phyloP scores from a whole-genome alignment of 1,140 invertebrate species.

The Papilio glaucus region DNA sequence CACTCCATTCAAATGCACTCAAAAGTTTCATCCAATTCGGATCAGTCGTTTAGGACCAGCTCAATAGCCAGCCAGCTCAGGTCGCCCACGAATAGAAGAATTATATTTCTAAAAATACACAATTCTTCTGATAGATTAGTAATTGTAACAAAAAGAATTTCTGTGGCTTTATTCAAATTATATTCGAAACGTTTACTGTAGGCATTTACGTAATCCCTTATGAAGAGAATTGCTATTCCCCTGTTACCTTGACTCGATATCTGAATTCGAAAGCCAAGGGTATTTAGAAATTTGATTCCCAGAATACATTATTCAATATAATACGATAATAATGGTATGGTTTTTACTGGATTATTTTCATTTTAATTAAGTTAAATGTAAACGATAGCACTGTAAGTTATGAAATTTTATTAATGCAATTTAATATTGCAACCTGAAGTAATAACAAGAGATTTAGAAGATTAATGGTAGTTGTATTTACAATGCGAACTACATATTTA shows the following conservation, averaged over 20 bases:
- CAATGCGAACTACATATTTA: too few species aligned
- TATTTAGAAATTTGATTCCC: slow-evolving; percentile 22
- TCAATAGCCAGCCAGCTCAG: too few species aligned
- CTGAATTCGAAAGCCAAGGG: slow-evolving; percentile 5
- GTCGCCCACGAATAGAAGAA: too few species aligned
- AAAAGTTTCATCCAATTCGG: too few species aligned
- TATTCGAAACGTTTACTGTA: not conserved
- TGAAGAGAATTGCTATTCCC: slow-evolving; percentile 23
- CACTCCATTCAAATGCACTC: too few species aligned
- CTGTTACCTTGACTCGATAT: slow-evolving; percentile 15
- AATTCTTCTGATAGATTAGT: not conserved
- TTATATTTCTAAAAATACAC: not conserved
- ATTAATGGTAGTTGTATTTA: too few species aligned
- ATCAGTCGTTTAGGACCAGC: too few species aligned
- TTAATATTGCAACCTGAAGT: not conserved
- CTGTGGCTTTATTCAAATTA: slow-evolving; percentile 20
- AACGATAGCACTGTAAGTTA: not conserved
- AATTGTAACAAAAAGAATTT: slow-evolving; percentile 11
- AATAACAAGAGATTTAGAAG: too few species aligned
- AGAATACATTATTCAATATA: slow-evolving; percentile 8
- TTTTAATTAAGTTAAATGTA: not conserved
- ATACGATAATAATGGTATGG: not conserved
- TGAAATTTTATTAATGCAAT: not conserved
- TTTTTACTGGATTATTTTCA: not conserved
- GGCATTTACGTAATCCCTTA: slow-evolving; percentile 26